Conservation (phyloP, 1,140 invertebrate species). For the Ruditapes philippinarum region DNA sequence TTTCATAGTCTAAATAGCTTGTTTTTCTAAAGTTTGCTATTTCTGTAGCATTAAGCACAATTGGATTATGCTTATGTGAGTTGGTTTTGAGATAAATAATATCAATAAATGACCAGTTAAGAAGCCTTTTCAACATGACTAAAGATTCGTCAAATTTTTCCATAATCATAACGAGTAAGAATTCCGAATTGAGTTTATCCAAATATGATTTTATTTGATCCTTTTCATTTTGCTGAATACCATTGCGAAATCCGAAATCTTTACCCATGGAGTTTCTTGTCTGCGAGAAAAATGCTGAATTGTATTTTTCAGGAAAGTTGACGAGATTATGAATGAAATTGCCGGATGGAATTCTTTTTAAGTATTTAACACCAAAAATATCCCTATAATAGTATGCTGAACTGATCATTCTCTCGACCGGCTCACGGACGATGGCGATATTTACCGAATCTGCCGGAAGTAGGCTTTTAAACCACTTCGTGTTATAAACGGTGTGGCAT, state of each 20-base stretch:
- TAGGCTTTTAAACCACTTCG: slow-evolving; percentile 33
- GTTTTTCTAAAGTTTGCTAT: slow-evolving; percentile 21
- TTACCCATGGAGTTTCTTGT: slow-evolving; percentile 47
- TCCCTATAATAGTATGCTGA: slow-evolving; percentile 71
- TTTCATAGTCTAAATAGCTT: slow-evolving; percentile 55
- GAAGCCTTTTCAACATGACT: slow-evolving; percentile 86
- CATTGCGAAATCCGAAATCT: slow-evolving; percentile 37
- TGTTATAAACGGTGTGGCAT: slow-evolving; percentile 68
- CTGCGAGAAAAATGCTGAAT: background rate
- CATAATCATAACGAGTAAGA: slow-evolving; percentile 88
- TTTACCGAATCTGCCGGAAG: slow-evolving; percentile 70
- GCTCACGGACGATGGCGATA: slow-evolving; percentile 74
- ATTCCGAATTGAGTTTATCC: slow-evolving; percentile 70
- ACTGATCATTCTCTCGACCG: slow-evolving; percentile 69
- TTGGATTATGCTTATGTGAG: background rate
- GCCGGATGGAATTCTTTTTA: slow-evolving; percentile 45
- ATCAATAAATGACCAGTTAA: slow-evolving; percentile 87
- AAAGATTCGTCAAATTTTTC: slow-evolving; percentile 88
- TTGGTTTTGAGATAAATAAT: slow-evolving; percentile 79
- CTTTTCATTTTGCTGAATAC: background rate
- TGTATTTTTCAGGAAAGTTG: slow-evolving; percentile 26
- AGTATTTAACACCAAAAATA: background rate
- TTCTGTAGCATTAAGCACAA: slow-evolving; percentile 19
- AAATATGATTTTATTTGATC: slow-evolving; percentile 52
- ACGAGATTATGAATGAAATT: slow-evolving; percentile 60